A percentile compares a stretch with the other conserved stretches of the same genome.
Conservation (phyloP, 2,113 vertebrate genomes). For the Leucoraja erinaceus region DNA sequence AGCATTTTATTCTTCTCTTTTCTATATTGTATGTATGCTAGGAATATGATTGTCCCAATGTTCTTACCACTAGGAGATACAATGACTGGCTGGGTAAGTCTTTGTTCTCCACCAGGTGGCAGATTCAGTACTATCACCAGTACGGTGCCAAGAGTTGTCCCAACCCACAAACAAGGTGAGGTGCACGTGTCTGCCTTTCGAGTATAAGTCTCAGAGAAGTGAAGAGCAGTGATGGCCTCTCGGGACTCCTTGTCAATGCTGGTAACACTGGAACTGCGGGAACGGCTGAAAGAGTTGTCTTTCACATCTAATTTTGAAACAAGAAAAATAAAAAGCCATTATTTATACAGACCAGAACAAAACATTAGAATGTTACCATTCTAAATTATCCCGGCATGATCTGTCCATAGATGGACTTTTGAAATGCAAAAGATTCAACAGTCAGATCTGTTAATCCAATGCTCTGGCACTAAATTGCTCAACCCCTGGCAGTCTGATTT, state of each 20-base stretch:
- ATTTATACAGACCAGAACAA: constrained; percentile 16
- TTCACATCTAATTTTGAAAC: constrained; percentile 71
- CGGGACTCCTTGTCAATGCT: constrained; percentile 94
- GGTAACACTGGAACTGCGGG: constrained; percentile 93
- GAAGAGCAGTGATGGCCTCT: constrained; percentile 84
- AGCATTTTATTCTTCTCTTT: neutral
- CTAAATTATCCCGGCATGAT: constrained; percentile 8
- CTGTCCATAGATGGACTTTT: neutral
- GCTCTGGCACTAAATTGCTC: neutral
- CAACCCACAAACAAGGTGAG: constrained; percentile 83
- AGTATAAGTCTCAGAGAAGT: constrained; percentile 84
- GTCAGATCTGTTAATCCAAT: neutral
- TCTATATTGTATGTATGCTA: no score
- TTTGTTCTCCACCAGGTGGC: constrained; percentile 86
- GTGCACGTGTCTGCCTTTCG: constrained; percentile 74
- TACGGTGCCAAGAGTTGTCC: constrained; percentile 85
- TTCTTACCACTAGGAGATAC: constrained; percentile 81
- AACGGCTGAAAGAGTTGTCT: constrained; percentile 97
- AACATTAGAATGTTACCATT: neutral
- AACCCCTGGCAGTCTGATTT: neutral
- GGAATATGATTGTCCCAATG: neutral
- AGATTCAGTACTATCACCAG: constrained; percentile 77
- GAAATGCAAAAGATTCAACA: neutral
- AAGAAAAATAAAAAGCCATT: neutral
- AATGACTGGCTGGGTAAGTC: constrained; percentile 89